Percentiles rank a stretch among this genome's conserved stretches.
Conservation (phyloP, 2,113 vertebrate species). For the Sphaerodactylus townsendi region DNA sequence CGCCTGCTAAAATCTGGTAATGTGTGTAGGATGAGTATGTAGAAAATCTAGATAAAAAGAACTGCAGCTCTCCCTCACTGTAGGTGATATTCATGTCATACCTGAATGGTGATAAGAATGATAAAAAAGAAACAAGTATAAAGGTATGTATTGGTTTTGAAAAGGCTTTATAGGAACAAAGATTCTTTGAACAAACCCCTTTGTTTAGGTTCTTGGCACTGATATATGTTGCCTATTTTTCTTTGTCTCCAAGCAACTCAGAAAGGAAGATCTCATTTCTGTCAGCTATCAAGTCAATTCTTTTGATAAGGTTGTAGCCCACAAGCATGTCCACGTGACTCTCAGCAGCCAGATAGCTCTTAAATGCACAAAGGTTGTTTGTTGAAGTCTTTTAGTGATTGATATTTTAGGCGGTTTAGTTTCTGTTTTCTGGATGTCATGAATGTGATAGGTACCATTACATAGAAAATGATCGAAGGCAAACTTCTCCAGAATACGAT, state of each 20-base stretch:
- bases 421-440: background rate
- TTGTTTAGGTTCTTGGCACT: background rate
- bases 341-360: background rate
- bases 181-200: slow-evolving; percentile 15
- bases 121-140: background rate
- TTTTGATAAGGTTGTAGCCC: background rate
- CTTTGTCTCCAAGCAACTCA: slow-evolving; percentile 2
- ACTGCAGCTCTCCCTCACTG: background rate
- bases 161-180: slow-evolving; percentile 17
- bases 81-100: background rate
- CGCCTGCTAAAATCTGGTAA: background rate
- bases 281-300: background rate
- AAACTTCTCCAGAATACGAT: background rate
- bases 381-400: background rate
- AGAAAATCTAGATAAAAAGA: slow-evolving; percentile 30
- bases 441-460: background rate
- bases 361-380: background rate
- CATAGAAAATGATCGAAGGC: background rate
- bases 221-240: slow-evolving; percentile 16
- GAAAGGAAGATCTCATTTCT: background rate
- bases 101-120: background rate
- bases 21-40: background rate
- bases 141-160: background rate
- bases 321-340: background rate
- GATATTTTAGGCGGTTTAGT: background rate